Evolutionary conservation across 2,797 vertebrate species (phyloP), one percentile per base, ranked within the genome.

Genomic region (Silurus aristotelis): DNA sequence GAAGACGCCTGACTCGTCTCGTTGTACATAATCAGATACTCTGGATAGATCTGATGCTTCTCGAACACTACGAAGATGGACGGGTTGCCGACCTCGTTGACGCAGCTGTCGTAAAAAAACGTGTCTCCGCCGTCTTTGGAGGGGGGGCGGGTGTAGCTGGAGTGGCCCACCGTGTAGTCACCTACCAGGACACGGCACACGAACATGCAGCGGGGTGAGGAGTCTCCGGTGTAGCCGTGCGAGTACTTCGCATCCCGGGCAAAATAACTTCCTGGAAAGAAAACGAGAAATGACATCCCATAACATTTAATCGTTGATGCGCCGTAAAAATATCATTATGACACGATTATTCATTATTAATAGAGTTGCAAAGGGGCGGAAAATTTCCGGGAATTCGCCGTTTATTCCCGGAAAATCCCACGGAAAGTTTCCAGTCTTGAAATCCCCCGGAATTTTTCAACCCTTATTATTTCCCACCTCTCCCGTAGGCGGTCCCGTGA

Each of bases 241-340:
- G 97, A 99, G 85, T 98, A 98, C 0, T 93, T 96, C 0, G 97
- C 97, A 70, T 99, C 97, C 1, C 95, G 93, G 87, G 98, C 97
- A 90, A 99, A 99, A 92, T 98, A 99, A 87, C 98, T 99, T 46
- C 98, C 98, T 99, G 92, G 27, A 87, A 88, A 86, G 52, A 63
- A 46, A 91, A 25, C 25, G 12, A 25, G 8, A 19, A 58, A 31
- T 73, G 52, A 10, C 48, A 52, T 52, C 48, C 48, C 9, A 0
- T 52, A 6, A 52, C 6, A 10, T 52, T 2, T 10, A 52, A 7
- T 52, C 8, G 6, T 1, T 52, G 38, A 38, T 38, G 38, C 38
- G 38, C 3, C 38, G 38, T 38, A 38, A 38, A 38, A 38, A 38
- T 38, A 38, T 38, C 4, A 38, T 38, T 38, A 38, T 4, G 38